Conservation (phyloP, 2,113 vertebrate species). For the Oenanthe oenanthe region DNA sequence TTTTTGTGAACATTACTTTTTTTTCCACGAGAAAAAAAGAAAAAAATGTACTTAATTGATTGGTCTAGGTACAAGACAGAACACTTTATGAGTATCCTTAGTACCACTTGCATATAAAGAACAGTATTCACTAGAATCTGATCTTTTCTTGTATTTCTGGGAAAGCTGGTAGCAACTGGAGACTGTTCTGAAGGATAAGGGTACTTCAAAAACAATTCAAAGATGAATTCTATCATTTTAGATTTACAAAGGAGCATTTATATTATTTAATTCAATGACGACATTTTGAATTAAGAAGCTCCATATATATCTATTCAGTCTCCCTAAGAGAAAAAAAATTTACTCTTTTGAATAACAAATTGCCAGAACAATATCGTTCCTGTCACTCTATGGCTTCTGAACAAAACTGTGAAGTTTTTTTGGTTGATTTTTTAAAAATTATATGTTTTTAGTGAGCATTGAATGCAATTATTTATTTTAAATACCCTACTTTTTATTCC, state of each 20-base stretch:
- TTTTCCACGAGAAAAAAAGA: not conserved
- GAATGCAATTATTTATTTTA: not conserved
- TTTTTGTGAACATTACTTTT: not conserved
- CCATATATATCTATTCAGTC: not conserved
- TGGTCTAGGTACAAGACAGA: not conserved
- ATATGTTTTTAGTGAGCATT: not conserved
- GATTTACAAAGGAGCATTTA: not conserved
- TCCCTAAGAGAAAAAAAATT: not conserved
- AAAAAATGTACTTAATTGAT: not conserved
- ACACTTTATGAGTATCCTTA: rapidly evolving
- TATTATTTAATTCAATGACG: not conserved
- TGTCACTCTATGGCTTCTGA: not conserved
- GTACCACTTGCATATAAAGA: not conserved
- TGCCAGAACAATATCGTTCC: not conserved
- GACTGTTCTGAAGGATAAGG: not conserved
- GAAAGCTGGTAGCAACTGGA: not conserved
- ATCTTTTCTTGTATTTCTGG: not conserved
- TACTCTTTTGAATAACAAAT: not conserved
- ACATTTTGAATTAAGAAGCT: not conserved
- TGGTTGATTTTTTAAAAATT: not conserved
- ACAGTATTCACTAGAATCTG: not conserved
- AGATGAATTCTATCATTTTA: not conserved
- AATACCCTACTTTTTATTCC: not conserved
- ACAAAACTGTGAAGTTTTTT: not conserved
- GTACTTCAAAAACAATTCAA: not conserved